Evolutionary conservation across 2,113 vertebrate species (phyloP), one percentile per base, ranked within the genome.

Genomic region (Sylvietta virens): DNA sequence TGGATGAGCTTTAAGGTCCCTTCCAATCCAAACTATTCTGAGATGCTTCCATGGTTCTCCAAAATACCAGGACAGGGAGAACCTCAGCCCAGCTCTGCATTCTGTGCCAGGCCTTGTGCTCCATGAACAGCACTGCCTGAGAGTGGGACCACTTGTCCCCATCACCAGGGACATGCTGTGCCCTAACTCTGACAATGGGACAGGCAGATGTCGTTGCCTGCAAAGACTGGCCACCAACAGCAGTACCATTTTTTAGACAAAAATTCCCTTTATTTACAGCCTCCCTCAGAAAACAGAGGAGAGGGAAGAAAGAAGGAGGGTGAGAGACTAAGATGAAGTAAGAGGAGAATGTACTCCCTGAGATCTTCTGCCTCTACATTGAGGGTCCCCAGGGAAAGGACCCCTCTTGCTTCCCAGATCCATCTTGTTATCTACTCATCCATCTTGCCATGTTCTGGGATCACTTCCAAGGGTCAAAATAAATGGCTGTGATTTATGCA

Each of bases 401-500:
- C 31, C 51, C 56, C 57, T 86, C 87, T 87, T 62, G 47, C 77
- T 89, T 83, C 71, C 94, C 84, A 84, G 80, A 76, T 76, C 80
- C 87, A 37, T 50, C 91, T 94, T 71, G 82, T 88, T 91, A 93
- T 81, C 82, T 73, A 39, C 87, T 87, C 87, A 90, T 92, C 90
- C 90, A 82, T 90, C 89, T 60, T 84, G 73, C 86, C 62, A 71
- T 1, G 0, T 51, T 92, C 95, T 92, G 94, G 95, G 92, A 96
- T 94, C 88, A 57, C 83, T 94, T 96, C 96, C 96, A 96, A 92
- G 93, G 96, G 95, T 93, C 91, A 93, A 77, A 82, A 90, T 60
- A 76, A 86, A 92, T 72, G 91, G 69, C 50, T 92, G 67, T 90
- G 81, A 92, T 95, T 96, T 91, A 95, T 88, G 94, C 92, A 96